A percentile compares a stretch with the other conserved stretches of the same genome.
Conservation (phyloP, 2,797 vertebrate species). For the Sebastes nivosus region DNA sequence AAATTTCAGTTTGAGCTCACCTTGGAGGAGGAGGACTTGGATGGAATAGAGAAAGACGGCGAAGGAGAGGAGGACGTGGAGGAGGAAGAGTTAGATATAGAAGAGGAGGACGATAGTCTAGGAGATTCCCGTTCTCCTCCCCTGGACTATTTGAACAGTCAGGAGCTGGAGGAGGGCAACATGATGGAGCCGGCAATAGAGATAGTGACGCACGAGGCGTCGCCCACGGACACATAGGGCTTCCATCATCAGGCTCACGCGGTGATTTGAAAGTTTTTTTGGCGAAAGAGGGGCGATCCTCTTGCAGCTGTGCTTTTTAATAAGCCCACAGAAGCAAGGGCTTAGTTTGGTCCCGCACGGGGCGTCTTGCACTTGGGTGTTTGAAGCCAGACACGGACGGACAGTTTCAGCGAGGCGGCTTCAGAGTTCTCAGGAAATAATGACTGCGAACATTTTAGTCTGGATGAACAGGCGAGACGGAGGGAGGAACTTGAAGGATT, state of each 20-base stretch:
- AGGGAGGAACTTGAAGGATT: constrained; percentile 78
- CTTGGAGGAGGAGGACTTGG: constrained; percentile 93
- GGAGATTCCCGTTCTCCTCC: constrained; percentile 76
- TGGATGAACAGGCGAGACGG: constrained; percentile 74
- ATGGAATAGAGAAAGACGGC: constrained; percentile 91
- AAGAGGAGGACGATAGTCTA: constrained; percentile 85
- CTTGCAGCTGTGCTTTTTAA: constrained; percentile 85
- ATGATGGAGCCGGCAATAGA: constrained; percentile 85
- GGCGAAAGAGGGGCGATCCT: constrained; percentile 70
- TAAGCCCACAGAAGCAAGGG: constrained; percentile 78
- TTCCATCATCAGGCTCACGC: constrained; percentile 49
- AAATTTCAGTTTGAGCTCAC: constrained; percentile 99
- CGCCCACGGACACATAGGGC: constrained; percentile 93
- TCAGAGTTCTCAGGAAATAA: constrained; percentile 93
- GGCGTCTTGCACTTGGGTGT: constrained; percentile 88
- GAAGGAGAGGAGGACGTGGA: constrained; percentile 78
- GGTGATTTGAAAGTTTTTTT: constrained; percentile 70
- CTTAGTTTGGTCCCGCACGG: constrained; percentile 77
- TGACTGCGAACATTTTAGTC: constrained; percentile 85
- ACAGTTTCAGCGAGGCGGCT: constrained; percentile 76
- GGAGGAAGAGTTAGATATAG: constrained; percentile 42
- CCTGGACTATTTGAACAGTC: constrained; percentile 69
- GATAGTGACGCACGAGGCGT: constrained; percentile 90
- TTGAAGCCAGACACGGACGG: constrained; percentile 85
- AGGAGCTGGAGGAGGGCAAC: constrained; percentile 70